Base-by-base conservation (phyloP, 2,888 invertebrate genomes). In the Cerastis rubricosa region DNA sequence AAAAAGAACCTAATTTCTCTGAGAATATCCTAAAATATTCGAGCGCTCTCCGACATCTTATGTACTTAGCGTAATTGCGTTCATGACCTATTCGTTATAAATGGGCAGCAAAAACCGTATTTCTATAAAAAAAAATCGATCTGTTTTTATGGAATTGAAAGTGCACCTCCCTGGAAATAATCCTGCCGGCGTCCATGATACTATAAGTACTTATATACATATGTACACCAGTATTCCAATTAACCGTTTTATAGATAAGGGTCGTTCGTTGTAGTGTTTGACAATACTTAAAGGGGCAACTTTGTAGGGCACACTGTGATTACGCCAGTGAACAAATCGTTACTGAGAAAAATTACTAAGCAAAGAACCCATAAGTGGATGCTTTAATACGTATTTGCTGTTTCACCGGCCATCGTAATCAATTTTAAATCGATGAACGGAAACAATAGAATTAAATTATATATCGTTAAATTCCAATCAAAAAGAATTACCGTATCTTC, bases 191-290 rank as follows among this genome's bases (percentile, higher is more conserved):
- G 35, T 3, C 2, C 35, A 35, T 49, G 19, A 5, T 49, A 19
- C 19, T 49, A 7, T 19, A 17, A 9, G 12, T 47, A 67, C 40
- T 8, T 11, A 45, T 17, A 71, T 29, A 61, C 17, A 54, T 35
- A 57, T 57, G n/a, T n/a, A n/a, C n/a, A 61, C 25, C 68, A 71
- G 68, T 71, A 61, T 74, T 71, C 65, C 84, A 84, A 84, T 84
- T 74, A 84, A 54, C 61, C 25, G 57, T 67, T 82, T 84, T 85
- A 67, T 82, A 66, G 77, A 72, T 71, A 65, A 73, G 64, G 70
- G 63, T 59, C 49, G 22, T 51, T 59, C 59, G 29, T 59, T 65
- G 63, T 70, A 57, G 51, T 70, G 86, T 82, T 83, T 85, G 71
- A 35, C 71, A 59, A 78, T 49, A 77, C 83, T 68, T 77, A 78